Conservation (phyloP, 2,797 vertebrate species). For the Catostomus latipinnis region DNA sequence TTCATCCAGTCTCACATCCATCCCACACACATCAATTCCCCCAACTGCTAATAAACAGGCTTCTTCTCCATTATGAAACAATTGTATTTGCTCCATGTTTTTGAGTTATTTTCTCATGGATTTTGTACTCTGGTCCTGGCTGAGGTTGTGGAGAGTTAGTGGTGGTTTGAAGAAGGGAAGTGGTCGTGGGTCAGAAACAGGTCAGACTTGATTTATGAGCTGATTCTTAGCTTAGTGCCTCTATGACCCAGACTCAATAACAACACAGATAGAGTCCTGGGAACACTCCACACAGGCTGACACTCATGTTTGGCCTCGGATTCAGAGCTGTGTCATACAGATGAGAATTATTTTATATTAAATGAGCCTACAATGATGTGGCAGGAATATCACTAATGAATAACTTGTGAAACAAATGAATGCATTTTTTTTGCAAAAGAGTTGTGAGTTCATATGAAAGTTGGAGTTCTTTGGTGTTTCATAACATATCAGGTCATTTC, state of each 20-base stretch:
- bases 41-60: conserved; percentile 1
- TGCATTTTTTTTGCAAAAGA: background rate
- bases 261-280: background rate
- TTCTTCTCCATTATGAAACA: conserved; percentile 25
- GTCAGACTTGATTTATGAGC: conserved; percentile 50
- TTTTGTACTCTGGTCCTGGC: conserved; percentile 9
- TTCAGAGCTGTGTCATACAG: background rate
- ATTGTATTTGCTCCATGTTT: conserved; percentile 12
- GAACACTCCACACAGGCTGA: conserved; percentile 16
- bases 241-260: conserved; percentile 39
- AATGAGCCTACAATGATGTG: conserved; percentile 2
- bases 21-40: conserved; percentile 25
- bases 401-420: background rate
- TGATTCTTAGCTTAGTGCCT: conserved; percentile 25
- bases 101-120: conserved; percentile 9
- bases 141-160: conserved; percentile 25
- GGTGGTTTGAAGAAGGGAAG: conserved; percentile 30
- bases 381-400: conserved; percentile 4
- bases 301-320: conserved; percentile 6
- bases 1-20: conserved; percentile 33
- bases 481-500: background rate
- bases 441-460: background rate
- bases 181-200: conserved; percentile 30
- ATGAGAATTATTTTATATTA: background rate
- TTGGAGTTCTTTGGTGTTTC: conserved; percentile 7